Evolutionary conservation across 2,888 invertebrate genomes (phyloP), one percentile per base, ranked within the genome.

Genomic region (Dolichomitus sp.): DNA sequence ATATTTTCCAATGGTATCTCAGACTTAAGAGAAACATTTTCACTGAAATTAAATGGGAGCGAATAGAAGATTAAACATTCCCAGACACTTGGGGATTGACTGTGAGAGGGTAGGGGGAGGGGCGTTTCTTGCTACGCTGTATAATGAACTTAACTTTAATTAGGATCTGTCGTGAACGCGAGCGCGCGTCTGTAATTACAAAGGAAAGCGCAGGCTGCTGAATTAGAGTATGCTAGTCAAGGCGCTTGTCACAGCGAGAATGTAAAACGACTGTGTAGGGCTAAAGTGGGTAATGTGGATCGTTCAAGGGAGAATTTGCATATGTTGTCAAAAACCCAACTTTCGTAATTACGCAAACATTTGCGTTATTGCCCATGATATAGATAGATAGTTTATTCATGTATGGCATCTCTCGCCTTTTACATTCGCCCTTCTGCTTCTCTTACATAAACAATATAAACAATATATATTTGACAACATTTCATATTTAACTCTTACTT

Each of bases 111-210:
- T 11, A 17, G 59, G 12, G 30, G 72, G 17, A 4, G 23, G 3
- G 42, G 9, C 30, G 12, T 33, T 33, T 23, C 57, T 30, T 42
- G n/a, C 42, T 14, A 1, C 40, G 14, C 7, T 12, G 37, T 50
- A 50, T 73, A 73, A 61, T 50, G 48, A 63, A 68, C 54, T 54
- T 63, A 33, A 66, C 48, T 59, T 79, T 54, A 74, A 80, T 80
- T 80, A 74, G 69, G 27, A 80, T 74, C 61, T 65, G 48, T 79
- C 66, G 78, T 12, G 54, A 23, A 45, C 65, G 30, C 52, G 12
- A 66, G 14, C 40, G 61, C 54, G 63, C 50, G 27, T 45, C 74
- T 63, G 52, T 54, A 80, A 74, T 74, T 80, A 63, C 33, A 23
- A 69, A 63, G 52, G 74, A 45, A 61, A 45, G 30, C 52, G 40